Evolutionary conservation across 37 sponge, comb jelly and placozoan genomes (phyloP).

Genomic region (Crambe crambe): DNA sequence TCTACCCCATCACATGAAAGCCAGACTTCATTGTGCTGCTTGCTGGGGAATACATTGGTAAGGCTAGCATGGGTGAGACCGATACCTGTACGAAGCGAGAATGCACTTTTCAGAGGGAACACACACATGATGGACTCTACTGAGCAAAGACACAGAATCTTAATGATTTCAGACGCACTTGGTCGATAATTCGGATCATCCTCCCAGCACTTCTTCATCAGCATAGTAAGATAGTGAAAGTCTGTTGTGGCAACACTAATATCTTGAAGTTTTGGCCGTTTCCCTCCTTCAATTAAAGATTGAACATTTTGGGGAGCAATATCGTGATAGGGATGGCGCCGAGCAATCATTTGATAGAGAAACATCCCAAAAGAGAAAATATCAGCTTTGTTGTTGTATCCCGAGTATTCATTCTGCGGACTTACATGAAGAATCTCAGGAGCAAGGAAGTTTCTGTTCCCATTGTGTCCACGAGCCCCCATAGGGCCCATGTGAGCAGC

Average conservation of each 20-base stretch:
- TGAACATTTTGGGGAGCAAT: conserved; percentile 4
- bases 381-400: conserved; percentile 72
- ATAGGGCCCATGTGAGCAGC: conserved; percentile 61
- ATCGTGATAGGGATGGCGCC: conserved; percentile 56
- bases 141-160: not conserved
- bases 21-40: conserved; percentile 54
- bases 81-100: conserved; percentile 43
- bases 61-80: conserved; percentile 25
- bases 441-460: conserved; percentile 80
- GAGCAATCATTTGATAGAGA: conserved; percentile 80
- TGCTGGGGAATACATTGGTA: too few relatives aligned
- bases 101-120: conserved; percentile 15
- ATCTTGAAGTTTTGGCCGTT: conserved; percentile 62
- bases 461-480: conserved; percentile 62
- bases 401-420: conserved; percentile 19
- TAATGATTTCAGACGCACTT: conserved; percentile 27
- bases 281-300: conserved; percentile 44
- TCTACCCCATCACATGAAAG: conserved; percentile 66
- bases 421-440: conserved; percentile 67
- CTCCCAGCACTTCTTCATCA: conserved; percentile 78
- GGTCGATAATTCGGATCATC: conserved; percentile 52
- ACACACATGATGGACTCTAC: conserved; percentile 50
- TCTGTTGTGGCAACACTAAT: conserved; percentile 30
- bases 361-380: conserved; percentile 85
- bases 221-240: conserved; percentile 48